These are phyloP conservation scores for Philopotamus ludificatus DNA, from an alignment of 1,140 invertebrate species.

Conservation along the genomic window DNA sequence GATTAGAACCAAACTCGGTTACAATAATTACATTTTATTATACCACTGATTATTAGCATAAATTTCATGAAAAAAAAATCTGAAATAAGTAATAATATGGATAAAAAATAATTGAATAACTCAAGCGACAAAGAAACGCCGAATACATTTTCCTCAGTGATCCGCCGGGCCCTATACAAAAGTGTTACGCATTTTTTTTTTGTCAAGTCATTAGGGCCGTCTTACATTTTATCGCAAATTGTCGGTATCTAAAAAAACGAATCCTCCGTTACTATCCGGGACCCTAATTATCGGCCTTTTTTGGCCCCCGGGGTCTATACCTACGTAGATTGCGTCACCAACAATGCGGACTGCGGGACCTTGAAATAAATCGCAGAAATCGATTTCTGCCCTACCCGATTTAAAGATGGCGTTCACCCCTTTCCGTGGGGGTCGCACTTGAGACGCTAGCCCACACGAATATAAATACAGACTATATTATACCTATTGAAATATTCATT, in stretches of 20 bases:
- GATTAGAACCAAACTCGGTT: too few relatives aligned
- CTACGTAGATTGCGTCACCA: background rate
- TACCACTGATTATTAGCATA: too few relatives aligned
- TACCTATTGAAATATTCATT: background rate
- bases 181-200: background rate
- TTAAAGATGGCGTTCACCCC: background rate
- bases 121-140: too few relatives aligned
- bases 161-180: background rate
- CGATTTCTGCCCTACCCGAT: constrained; percentile 13
- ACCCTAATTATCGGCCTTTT: background rate
- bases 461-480: background rate
- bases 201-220: background rate
- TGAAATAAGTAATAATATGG: too few relatives aligned
- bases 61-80: too few relatives aligned
- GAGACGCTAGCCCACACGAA: background rate
- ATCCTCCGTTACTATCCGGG: background rate
- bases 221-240: background rate
- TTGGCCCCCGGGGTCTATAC: background rate
- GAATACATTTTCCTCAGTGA: background rate
- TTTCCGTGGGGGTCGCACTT: background rate
- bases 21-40: too few relatives aligned
- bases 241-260: background rate
- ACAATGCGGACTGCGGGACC: constrained; percentile 11
- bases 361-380: constrained; percentile 9
- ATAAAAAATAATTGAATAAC: too few relatives aligned